Evolutionary conservation across 2,113 vertebrate genomes (phyloP), one percentile per base, ranked within the genome.

Genomic region (Hyla sarda): DNA sequence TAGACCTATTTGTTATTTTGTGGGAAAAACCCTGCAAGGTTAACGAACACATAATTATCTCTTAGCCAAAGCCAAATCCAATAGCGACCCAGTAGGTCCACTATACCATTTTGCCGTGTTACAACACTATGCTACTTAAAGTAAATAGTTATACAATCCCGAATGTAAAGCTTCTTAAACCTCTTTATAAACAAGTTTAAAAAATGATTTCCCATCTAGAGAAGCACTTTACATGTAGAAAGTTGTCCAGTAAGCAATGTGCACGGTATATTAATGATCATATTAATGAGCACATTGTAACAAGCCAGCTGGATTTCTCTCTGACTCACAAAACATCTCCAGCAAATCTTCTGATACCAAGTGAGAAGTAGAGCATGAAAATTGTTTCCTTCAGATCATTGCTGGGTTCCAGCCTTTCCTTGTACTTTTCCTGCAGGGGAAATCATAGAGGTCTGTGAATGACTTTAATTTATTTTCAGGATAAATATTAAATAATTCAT

Each of bases 361-460:
- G 45, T 28, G 72, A 75, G 72, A 84, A 84, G 41, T 84, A 84
- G 83, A 84, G 83, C 83, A 84, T 84, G 83, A 84, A 77, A 84
- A 77, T 77, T 52, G 71, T 72, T 50, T 82, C 65, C 62, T 72
- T 69, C 67, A 72, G 65, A 69, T 69, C 80, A 32, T 67, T 50
- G 30, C 47, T 72, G 48, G 65, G 47, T 37, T 72, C 48, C 71
- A 12, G 45, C 23, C 30, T 71, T 30, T 72, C 25, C 21, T 21
- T 23, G 16, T 52, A 21, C 60, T 47, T 50, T 82, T 50, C 17
- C 47, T 81, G 41, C 25, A 25, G 60, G 79, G 79, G n/a, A 67
- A 82, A 80, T 80, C 77, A 16, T 80, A 3, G 32, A 80, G 54
- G 77, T 80, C 14, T 7, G 32, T 25, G 56, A 80, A 80, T 21